Evolutionary conservation across 1,140 invertebrate genomes (phyloP).

Genomic region (Trichonephila clavata): DNA sequence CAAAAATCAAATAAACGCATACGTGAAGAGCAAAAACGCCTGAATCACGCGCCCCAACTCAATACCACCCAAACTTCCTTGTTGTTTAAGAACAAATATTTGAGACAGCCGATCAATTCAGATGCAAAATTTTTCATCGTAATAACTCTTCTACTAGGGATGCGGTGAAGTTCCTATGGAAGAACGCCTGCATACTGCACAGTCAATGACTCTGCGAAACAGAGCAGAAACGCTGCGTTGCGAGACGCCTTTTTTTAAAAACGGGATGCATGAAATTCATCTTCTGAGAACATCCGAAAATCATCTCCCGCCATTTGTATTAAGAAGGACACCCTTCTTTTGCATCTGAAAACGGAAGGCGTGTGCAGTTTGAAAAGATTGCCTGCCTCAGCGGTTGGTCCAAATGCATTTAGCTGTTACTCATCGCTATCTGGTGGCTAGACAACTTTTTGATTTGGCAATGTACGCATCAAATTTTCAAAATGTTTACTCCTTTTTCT

Average conservation of each 20-base stretch:
- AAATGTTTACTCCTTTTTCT: background rate
- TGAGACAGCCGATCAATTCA: background rate
- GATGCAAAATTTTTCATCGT: background rate
- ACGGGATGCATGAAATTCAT: conserved; percentile 22
- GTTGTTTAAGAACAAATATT: background rate
- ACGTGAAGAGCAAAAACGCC: background rate
- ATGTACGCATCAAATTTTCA: background rate
- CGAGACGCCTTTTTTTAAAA: conserved; percentile 19
- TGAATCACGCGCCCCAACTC: background rate
- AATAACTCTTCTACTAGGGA: conserved; percentile 26
- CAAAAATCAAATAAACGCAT: background rate
- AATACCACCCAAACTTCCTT: background rate
- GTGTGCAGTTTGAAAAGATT: background rate
- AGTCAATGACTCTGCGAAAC: conserved; percentile 47
- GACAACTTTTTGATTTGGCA: background rate
- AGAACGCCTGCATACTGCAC: background rate
- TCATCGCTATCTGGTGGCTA: conserved; percentile 12
- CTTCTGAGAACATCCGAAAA: conserved; percentile 12
- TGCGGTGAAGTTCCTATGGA: background rate
- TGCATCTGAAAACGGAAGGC: conserved; percentile 14
- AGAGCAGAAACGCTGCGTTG: conserved; percentile 17
- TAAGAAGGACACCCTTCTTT: conserved; percentile 6
- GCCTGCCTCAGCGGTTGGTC: background rate
- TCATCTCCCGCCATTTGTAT: background rate
- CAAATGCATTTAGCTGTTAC: background rate